Evolutionary conservation across 2,797 vertebrate species (phyloP).

Genomic region (Phataginus tricuspis): DNA sequence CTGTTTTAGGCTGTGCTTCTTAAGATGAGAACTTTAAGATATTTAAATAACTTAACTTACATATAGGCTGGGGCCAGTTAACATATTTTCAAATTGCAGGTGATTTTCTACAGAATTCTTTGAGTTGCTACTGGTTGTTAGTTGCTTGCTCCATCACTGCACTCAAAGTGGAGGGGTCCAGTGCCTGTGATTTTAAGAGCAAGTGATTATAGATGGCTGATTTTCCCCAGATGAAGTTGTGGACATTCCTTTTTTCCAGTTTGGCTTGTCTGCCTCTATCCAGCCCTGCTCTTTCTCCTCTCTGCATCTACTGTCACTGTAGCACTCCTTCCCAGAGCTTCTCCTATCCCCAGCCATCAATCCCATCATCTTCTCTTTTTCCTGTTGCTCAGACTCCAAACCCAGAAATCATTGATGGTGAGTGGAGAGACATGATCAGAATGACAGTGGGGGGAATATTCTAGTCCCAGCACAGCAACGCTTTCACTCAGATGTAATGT

Average conservation of each 20-base stretch:
- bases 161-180: not conserved
- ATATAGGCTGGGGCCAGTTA: not conserved
- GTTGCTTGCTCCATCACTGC: not conserved
- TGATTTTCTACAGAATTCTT: not conserved
- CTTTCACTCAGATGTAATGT: not conserved
- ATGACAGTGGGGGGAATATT: not conserved
- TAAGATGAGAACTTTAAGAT: not conserved
- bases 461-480: not conserved
- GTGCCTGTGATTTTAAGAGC: not conserved
- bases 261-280: not conserved
- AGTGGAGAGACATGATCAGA: not conserved
- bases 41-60: slow-evolving; percentile 26
- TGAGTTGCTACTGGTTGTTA: not conserved
- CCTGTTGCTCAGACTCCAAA: not conserved
- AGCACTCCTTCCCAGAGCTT: not conserved
- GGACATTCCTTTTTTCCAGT: not conserved
- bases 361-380: not conserved
- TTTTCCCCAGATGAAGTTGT: not conserved
- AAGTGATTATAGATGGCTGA: not conserved
- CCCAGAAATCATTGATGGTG: not conserved
- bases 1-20: not conserved
- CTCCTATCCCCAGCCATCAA: not conserved
- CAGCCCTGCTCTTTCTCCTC: not conserved
- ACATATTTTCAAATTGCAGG: not conserved
- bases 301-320: not conserved